Evolutionary conservation across 2,888 invertebrate species (phyloP).

Genomic region (Drosophila mettleri): DNA sequence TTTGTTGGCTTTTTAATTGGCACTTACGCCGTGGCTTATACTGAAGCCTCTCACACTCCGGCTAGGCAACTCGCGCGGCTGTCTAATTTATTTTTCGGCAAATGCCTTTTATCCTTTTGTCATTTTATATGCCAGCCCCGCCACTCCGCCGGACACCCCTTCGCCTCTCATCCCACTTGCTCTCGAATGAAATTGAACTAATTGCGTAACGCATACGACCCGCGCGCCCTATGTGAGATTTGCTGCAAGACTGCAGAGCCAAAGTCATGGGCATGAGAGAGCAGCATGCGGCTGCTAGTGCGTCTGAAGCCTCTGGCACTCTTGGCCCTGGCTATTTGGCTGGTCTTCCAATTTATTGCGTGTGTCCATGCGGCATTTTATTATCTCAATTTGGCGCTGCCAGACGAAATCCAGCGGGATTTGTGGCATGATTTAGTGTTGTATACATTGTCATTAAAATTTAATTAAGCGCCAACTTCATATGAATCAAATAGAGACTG

Average conservation of each 20-base stretch:
- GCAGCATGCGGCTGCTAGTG: not conserved
- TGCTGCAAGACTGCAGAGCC: constrained; percentile 58
- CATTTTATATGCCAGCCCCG: constrained; percentile 46
- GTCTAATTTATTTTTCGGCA: constrained; percentile 74
- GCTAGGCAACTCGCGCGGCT: not conserved
- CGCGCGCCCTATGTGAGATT: constrained; percentile 74
- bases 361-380: constrained; percentile 62
- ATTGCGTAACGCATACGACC: constrained; percentile 77
- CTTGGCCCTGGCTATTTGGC: constrained; percentile 25
- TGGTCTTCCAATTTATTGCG: constrained; percentile 42
- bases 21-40: constrained; percentile 70
- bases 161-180: not conserved
- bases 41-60: constrained; percentile 30
- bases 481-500: constrained; percentile 21
- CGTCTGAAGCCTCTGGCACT: not conserved
- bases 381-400: constrained; percentile 66
- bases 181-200: constrained; percentile 64
- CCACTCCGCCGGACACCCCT: not conserved
- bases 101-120: constrained; percentile 74
- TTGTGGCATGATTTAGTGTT: constrained; percentile 76
- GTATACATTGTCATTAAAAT: constrained; percentile 70
- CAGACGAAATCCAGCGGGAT: constrained; percentile 65
- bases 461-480: constrained; percentile 72
- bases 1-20: constrained; percentile 67
- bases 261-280: constrained; percentile 6